These are phyloP conservation scores for Astreopora myriophthalma DNA, from an alignment of 64 coral and sea anemone species.

Conservation along the genomic window DNA sequence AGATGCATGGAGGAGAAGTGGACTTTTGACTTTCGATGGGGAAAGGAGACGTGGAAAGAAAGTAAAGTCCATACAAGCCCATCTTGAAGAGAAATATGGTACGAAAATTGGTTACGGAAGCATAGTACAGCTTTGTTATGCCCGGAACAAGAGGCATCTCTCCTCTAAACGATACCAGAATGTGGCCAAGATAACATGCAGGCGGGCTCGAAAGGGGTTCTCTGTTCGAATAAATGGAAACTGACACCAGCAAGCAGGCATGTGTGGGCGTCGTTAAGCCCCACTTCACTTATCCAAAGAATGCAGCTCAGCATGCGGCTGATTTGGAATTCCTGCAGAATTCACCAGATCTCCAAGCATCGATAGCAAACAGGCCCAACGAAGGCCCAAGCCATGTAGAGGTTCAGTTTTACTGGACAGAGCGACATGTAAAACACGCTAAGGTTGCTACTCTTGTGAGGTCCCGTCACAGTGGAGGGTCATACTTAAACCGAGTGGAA, in stretches of 20 bases:
- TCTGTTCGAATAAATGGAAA: not conserved
- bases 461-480: not conserved
- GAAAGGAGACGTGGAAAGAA: not conserved
- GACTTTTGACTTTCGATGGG: conserved; percentile 3
- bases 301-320: conserved; percentile 46
- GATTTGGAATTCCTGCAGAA: conserved; percentile 27
- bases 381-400: conserved; percentile 21
- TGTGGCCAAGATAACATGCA: not conserved
- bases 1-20: conserved; percentile 39
- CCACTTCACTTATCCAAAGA: conserved; percentile 3
- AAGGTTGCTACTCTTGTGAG: not conserved
- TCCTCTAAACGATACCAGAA: not conserved
- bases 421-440: not conserved
- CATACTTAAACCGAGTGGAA: not conserved
- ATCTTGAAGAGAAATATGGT: conserved; percentile 27
- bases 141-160: not conserved
- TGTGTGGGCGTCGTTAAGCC: conserved; percentile 7
- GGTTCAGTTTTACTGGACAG: conserved; percentile 21
- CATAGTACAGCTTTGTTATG: conserved; percentile 36
- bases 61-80: not conserved
- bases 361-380: not conserved
- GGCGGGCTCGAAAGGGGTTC: conserved; percentile 31
- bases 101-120: conserved; percentile 17
- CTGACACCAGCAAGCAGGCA: conserved; percentile 7
- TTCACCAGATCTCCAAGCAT: not conserved